These are phyloP conservation scores for Nycteola revayana DNA, from an alignment of 2,888 invertebrate genomes.

Conservation along the genomic window DNA sequence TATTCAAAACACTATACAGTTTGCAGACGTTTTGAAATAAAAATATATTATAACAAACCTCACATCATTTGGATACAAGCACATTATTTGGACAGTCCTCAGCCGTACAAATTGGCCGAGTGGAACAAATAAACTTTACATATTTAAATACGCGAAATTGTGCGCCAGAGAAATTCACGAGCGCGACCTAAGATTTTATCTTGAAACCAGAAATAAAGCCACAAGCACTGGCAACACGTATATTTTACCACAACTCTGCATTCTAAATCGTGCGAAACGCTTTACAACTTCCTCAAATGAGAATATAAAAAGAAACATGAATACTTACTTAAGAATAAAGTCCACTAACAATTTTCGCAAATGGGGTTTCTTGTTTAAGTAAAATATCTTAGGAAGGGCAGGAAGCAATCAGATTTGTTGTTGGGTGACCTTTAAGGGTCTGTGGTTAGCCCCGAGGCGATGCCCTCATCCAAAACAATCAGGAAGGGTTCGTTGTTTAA, in stretches of 20 bases:
- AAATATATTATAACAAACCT: too few species aligned
- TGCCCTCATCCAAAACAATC: constrained; percentile 46
- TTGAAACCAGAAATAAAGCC: constrained; percentile 12
- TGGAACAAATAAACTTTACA: constrained; percentile 3
- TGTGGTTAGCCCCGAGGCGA: constrained; percentile 30
- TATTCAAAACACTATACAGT: too few species aligned
- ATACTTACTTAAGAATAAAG: constrained; percentile 2
- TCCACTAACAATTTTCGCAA: constrained; percentile 5
- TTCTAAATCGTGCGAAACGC: constrained; percentile 10
- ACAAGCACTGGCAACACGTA: constrained; percentile 11
- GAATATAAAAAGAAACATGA: constrained; percentile 9
- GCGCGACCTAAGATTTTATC: constrained; percentile 21
- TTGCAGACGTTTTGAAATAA: too few species aligned
- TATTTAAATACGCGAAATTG: constrained; percentile 13
- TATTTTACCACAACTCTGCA: constrained; percentile 21
- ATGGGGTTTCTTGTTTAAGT: constrained; percentile 1
- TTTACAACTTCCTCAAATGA: constrained; percentile 11
- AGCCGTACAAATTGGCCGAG: background rate
- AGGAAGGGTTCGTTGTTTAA: constrained; percentile 27
- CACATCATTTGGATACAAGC: too few species aligned
- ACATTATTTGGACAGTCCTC: too few species aligned
- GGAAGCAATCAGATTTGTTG: constrained; percentile 60
- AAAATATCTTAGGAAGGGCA: constrained; percentile 30
- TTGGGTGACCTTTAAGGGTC: constrained; percentile 47
- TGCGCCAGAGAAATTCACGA: constrained; percentile 4